phyloP scores from a whole-genome alignment of 2,888 invertebrate species.

The Microctonus aethiopoides region DNA sequence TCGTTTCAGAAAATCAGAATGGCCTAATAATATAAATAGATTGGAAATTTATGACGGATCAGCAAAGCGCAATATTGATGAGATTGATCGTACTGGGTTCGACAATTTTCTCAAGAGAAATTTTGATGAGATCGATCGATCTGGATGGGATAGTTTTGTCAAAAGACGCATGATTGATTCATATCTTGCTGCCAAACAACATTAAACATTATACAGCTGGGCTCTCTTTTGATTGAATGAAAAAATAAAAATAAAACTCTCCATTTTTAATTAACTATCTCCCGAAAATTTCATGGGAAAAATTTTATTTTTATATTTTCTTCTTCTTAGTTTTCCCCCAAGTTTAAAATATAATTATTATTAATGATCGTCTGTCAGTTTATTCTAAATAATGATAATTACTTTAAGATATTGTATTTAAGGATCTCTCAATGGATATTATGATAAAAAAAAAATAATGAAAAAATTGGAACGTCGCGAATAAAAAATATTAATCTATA shows the following conservation, averaged over 20 bases:
- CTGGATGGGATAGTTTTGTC: constrained; percentile 72
- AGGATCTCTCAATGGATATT: constrained; percentile 1
- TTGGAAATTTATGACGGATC: constrained; percentile 42
- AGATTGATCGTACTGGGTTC: constrained; percentile 67
- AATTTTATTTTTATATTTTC: neutral
- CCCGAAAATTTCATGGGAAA: neutral
- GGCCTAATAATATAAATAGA: constrained; percentile 26
- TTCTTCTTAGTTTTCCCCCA: neutral
- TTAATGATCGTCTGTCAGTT: neutral
- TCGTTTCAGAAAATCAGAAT: constrained; percentile 19
- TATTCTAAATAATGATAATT: neutral
- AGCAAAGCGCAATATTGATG: constrained; percentile 70
- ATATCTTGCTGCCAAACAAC: constrained; percentile 37
- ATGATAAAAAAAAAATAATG: neutral
- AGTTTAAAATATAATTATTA: neutral
- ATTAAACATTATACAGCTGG: constrained; percentile 10
- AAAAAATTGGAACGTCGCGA: too few species aligned
- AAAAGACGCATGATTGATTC: constrained; percentile 57
- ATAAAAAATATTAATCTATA: constrained; percentile 24
- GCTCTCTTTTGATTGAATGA: neutral
- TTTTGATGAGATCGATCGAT: constrained; percentile 75
- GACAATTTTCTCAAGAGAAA: constrained; percentile 69
- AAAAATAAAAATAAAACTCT: neutral
- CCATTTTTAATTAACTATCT: neutral
- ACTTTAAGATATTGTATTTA: neutral